Conservation (phyloP, 2,113 vertebrate genomes). For the Gila orcuttii region DNA sequence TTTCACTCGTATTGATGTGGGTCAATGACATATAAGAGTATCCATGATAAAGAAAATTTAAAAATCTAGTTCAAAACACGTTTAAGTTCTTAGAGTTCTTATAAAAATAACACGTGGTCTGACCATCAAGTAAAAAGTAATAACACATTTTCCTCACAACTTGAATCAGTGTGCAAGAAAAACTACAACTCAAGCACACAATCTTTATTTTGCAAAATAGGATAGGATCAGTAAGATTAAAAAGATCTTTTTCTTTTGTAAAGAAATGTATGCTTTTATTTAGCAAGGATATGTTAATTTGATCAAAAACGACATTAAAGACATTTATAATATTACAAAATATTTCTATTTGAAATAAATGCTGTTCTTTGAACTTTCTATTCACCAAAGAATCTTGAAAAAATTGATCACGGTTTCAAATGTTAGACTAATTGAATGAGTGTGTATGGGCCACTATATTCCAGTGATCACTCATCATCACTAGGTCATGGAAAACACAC, state of each 20-base stretch:
- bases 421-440: background rate
- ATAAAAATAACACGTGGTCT: background rate
- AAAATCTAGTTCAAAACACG: background rate
- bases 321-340: background rate
- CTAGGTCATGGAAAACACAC: constrained; percentile 17
- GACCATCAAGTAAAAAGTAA: background rate
- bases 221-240: background rate
- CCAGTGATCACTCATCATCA: background rate
- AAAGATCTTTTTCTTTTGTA: background rate
- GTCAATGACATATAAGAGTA: background rate
- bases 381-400: background rate
- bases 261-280: background rate
- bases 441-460: background rate
- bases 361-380: background rate
- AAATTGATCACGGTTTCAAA: background rate
- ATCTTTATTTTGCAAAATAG: background rate
- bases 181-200: background rate
- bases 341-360: background rate
- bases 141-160: background rate
- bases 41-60: background rate
- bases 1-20: background rate
- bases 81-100: background rate
- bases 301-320: background rate
- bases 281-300: background rate
- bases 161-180: background rate